Base-by-base conservation (phyloP, 2,888 invertebrate species). In the Dioctria linearis region DNA sequence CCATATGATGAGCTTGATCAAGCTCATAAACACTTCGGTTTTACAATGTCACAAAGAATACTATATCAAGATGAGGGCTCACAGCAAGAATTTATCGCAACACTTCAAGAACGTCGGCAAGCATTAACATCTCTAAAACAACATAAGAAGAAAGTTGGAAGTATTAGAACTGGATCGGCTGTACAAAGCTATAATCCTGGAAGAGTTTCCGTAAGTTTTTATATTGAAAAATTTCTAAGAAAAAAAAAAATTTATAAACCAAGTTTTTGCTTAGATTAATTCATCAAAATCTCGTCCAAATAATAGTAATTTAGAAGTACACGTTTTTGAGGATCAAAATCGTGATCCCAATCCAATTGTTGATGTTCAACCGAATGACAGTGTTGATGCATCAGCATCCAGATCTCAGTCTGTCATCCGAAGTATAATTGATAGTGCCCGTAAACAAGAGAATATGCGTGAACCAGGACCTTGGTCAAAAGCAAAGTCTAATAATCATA, bases 91-190 rank as follows among this genome's bases (percentile, higher is more conserved):
- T 92, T 91, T 82, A 91, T 91, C 71, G 90, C 91, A 63, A 91
- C 92, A 43, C 87, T 95, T 69, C 90, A 92, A 39, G 94, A 94
- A 85, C 94, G 95, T 78, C 91, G 97, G 80, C 91, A 93, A 86
- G 95, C 95, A 6, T 90, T 97, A 80, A 95, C 94, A 78, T 94
- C 94, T 3, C 88, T 96, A 65, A 92, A 92, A 84, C 92, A 94
- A 0, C 93, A 93, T 83, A 93, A 93, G 82, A 91, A 93, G 46
- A 88, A 88, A 81, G 91, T 92, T 3, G 90, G 90, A 5, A 91
- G 90, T 84, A 87, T 92, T 40, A 90, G 93, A 49, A 88, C 90
- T 11, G 88, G 89, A 8, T 85, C 89, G 59, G 88, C 87, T 0
- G 82, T 89, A 9, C 87, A 86, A 80, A 87, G 84, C 73, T 79